Evolutionary conservation across 2,888 invertebrate species (phyloP), one percentile per base, ranked within the genome.

Genomic region (Beris chalybata): DNA sequence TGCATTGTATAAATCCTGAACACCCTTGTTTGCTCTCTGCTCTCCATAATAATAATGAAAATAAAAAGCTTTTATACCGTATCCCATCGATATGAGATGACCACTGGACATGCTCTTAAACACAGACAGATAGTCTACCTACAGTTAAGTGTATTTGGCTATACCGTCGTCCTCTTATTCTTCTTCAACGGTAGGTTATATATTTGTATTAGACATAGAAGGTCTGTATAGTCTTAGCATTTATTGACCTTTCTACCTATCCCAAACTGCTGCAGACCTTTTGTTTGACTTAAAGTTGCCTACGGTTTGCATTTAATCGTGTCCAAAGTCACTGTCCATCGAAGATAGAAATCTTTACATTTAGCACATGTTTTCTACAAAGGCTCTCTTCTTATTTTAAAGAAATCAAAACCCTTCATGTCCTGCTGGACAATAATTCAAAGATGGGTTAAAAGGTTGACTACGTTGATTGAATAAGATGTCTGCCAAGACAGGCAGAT

Each of bases 21-120:
- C 71, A 70, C 71, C 70, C 69, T 71, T 72, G 72, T 72, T 72
- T 72, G 71, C 72, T 70, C 71, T 72, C 71, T 69, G 70, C 72
- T 72, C 72, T 50, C 61, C 61, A 50, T 61, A 61, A 61, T 61
- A 61, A 72, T 72, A 72, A 72, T 72, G 72, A 72, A 72, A 72
- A 72, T 72, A 72, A 71, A 72, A 72, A 72, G 72, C 72, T 72
- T 72, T 72, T 72, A 67, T 65, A 64, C 59, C 61, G 50, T 61
- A 52, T 50, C 38, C 64, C 65, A 64, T 59, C 59, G 65, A 64
- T 67, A 67, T 65, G 67, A 67, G 58, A 67, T 67, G 67, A 67
- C 67, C 67, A 67, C 65, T 67, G 67, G 65, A 67, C 65, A 67
- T 67, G 64, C 67, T 67, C 67, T 65, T 55, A 67, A 65, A 67